Evolutionary conservation across 2,797 vertebrate species (phyloP).

Genomic region (Pantherophis alleghaniensis): DNA sequence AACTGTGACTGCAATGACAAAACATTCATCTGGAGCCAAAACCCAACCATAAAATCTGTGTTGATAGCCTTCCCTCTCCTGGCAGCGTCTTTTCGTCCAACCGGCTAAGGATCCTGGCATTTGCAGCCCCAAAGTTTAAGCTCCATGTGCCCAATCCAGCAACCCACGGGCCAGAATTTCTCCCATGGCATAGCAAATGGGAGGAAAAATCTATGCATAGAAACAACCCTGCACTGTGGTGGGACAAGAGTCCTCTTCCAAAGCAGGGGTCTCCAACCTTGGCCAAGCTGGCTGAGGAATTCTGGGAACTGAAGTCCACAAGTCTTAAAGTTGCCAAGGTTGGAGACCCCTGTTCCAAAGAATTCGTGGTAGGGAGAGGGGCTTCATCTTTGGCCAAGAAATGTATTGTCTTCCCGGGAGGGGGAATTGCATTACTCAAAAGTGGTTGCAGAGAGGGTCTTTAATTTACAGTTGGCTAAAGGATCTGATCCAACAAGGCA

Average conservation of each 20-base stretch:
- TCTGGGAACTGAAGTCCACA: too few relatives aligned
- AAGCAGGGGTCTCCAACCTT: background rate
- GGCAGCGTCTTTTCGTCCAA: background rate
- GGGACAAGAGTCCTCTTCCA: background rate
- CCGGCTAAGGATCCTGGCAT: background rate
- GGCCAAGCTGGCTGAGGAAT: too few relatives aligned
- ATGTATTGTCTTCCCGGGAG: background rate
- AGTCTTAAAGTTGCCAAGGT: too few relatives aligned
- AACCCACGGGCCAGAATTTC: background rate
- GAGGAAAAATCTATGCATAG: background rate
- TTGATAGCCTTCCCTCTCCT: background rate
- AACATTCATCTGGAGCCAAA: background rate
- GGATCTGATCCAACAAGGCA: too few relatives aligned
- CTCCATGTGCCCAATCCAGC: background rate
- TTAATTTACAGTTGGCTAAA: too few relatives aligned
- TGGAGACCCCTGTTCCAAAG: too few relatives aligned
- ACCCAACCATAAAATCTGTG: background rate
- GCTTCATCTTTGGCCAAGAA: background rate
- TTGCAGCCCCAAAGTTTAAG: background rate
- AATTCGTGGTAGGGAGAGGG: too few relatives aligned
- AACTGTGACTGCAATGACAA: background rate
- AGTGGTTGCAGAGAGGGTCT: background rate
- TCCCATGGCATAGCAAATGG: background rate
- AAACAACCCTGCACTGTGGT: background rate
- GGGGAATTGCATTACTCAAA: background rate